Conservation (phyloP, 2,113 vertebrate species). For the Dicaeum eximium region DNA sequence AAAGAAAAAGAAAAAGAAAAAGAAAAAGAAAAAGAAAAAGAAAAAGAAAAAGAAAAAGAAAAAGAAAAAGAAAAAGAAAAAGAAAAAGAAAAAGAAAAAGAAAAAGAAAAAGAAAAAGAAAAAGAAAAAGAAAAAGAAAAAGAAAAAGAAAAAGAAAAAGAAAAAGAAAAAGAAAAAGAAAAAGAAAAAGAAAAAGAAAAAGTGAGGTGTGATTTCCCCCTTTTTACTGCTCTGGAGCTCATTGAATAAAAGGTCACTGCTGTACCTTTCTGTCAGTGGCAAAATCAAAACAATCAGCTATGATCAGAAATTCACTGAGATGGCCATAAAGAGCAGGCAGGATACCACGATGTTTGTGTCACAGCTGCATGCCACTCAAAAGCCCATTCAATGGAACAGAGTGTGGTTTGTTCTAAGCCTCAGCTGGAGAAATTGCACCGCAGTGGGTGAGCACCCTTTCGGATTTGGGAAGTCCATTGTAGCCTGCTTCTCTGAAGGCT, state of each 20-base stretch:
- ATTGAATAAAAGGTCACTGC: not conserved
- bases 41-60: too few relatives aligned
- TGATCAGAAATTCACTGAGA: not conserved
- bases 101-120: too few relatives aligned
- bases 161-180: too few relatives aligned
- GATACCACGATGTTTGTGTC: not conserved
- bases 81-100: too few relatives aligned
- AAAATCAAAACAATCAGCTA: not conserved
- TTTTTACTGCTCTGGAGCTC: not conserved
- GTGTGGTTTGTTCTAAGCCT: not conserved
- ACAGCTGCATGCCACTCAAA: not conserved
- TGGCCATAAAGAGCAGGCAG: not conserved
- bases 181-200: fast-evolving
- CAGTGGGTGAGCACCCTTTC: not conserved
- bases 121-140: too few relatives aligned
- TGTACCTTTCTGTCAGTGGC: not conserved
- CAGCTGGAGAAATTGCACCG: not conserved
- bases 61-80: too few relatives aligned
- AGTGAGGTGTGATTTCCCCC: not conserved
- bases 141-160: too few relatives aligned
- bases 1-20: too few relatives aligned
- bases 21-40: too few relatives aligned
- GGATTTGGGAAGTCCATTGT: not conserved
- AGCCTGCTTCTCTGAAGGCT: not conserved
- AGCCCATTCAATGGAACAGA: not conserved